phyloP scores from a whole-genome alignment of 2,888 invertebrate species.

The Apomyelois bistriatella region DNA sequence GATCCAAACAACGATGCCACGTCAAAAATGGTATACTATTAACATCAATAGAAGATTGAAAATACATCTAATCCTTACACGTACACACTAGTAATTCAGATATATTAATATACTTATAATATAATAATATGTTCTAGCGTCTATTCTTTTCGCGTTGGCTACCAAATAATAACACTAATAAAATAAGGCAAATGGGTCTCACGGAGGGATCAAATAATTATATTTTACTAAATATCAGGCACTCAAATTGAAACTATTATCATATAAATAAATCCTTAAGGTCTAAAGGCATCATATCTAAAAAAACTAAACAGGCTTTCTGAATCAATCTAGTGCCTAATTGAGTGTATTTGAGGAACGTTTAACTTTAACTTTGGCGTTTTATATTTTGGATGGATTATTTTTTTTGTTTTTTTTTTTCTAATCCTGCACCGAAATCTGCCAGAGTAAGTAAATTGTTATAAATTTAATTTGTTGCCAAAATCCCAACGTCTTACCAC shows the following conservation, averaged over 20 bases:
- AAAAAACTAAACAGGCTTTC: conserved; percentile 23
- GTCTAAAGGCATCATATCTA: conserved; percentile 30
- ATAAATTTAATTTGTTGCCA: not conserved
- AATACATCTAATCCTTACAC: conserved; percentile 42
- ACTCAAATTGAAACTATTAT: conserved; percentile 68
- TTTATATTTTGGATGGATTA: conserved; percentile 51
- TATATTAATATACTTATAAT: conserved; percentile 16
- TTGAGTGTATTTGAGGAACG: conserved; percentile 23
- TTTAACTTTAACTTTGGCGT: conserved; percentile 30
- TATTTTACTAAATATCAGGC: conserved; percentile 60
- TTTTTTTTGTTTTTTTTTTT: conserved; percentile 26
- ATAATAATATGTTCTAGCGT: conserved; percentile 41
- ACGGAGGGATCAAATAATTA: conserved; percentile 73
- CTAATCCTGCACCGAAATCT: conserved; percentile 21
- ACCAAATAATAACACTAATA: conserved; percentile 60
- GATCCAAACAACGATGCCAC: conserved; percentile 23
- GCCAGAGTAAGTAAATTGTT: conserved; percentile 8
- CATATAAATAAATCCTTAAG: conserved; percentile 36
- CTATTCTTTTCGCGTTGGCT: conserved; percentile 46
- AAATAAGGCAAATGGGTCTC: conserved; percentile 74
- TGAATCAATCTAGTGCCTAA: conserved; percentile 18
- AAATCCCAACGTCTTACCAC: not conserved
- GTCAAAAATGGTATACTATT: conserved; percentile 43
- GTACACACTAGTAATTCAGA: conserved; percentile 42
- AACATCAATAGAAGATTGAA: conserved; percentile 48